These are phyloP conservation scores for Corythoichthys intestinalis DNA, from an alignment of 2,113 vertebrate genomes.

Conservation along the genomic window DNA sequence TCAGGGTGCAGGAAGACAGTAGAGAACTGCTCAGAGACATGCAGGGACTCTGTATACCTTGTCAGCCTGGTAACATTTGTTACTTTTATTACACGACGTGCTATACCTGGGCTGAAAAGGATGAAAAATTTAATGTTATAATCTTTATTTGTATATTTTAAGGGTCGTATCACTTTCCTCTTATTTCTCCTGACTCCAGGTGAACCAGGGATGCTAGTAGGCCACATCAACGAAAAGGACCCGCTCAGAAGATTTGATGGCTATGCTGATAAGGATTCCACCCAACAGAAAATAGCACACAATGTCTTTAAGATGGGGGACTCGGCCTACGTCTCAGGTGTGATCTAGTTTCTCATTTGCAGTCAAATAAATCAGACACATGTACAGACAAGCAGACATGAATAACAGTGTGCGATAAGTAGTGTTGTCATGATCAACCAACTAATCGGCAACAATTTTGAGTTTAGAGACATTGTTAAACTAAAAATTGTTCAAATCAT, in stretches of 20 bases:
- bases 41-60: conserved; percentile 79
- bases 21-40: conserved; percentile 77
- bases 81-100: background rate
- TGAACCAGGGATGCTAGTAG: conserved; percentile 80
- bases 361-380: background rate
- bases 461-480: no score
- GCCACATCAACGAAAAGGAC: conserved; percentile 77
- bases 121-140: no score
- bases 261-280: conserved; percentile 77
- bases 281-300: conserved; percentile 75
- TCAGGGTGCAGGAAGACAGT: conserved; percentile 78
- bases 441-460: no score
- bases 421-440: no score
- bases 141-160: no score
- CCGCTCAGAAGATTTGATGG: conserved; percentile 85
- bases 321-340: conserved; percentile 82
- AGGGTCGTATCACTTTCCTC: background rate
- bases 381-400: no score
- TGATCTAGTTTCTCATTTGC: conserved; percentile 10
- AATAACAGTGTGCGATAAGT: no score
- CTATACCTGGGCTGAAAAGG: background rate
- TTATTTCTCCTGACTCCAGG: conserved; percentile 53
- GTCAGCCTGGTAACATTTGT: conserved; percentile 75
- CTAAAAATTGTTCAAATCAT: no score
- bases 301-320: conserved; percentile 80